Evolutionary conservation across 2,888 invertebrate genomes (phyloP), one percentile per base, ranked within the genome.

Genomic region (Carabus problematicus): DNA sequence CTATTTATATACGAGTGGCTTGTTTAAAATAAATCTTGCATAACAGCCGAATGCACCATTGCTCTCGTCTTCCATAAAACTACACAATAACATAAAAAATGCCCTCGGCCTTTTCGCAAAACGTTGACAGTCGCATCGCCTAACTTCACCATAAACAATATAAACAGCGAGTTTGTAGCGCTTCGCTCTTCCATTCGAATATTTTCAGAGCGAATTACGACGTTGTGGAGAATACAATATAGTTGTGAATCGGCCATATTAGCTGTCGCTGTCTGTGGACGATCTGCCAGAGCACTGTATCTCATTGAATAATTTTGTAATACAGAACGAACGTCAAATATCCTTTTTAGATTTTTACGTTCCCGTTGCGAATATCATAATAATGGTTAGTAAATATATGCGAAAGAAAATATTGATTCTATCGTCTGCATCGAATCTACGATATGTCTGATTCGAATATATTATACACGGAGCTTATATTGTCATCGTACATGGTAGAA

Each of bases 21-120:
- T 60, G 67, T 67, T 67, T 67, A 67, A 60, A 67, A 67, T 67
- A 67, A 67, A 67, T 67, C 60, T 67, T 67, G 67, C 67, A 60
- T 60, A 67, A 67, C 67, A 60, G 54, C 67, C 67, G 19, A 67
- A 67, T 67, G 67, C 67, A 67, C 60, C 67, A 67, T 67, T 67
- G 67, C 67, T 67, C 43, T 54, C 60, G 19, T 67, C 60, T 60
- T 52, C 67, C 67, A 67, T 67, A 67, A 67, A 67, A 67, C 67
- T 67, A 67, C 52, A 67, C 67, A 60, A 67, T 67, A 67, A 60
- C 67, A 67, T 67, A 67, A 67, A 67, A 67, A 66, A 66, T 66
- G 29, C 54, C 56, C 47, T 47, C 41, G 12, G 47, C 14, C 66
- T 18, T 19, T 12, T 54, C 59, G 19, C 19, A 56, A 56, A 39